Base-by-base conservation (phyloP, 2,888 invertebrate species). In the Sclerodermus sp. region DNA sequence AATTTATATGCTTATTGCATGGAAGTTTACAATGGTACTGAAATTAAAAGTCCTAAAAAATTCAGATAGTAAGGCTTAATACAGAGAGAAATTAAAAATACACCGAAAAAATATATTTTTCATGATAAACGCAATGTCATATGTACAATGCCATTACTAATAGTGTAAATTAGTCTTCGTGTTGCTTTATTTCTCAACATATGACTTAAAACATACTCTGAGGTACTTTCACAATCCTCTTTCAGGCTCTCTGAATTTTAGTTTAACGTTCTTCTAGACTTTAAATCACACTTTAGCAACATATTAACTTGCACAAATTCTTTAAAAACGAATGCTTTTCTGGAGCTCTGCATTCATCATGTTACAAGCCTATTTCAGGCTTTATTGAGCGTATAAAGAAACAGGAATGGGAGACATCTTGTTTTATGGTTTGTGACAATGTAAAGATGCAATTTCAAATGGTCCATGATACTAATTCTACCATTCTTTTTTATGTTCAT, bases 401-500 rank as follows among this genome's bases (percentile, higher is more conserved):
- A 56, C 50, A 55, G 62, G 55, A 64, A 64, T 58, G 62, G 58
- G 62, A 64, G 57, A 64, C 53, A 48, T 56, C 53, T 48, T 58
- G 58, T 40, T 48, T 52, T 51, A 55, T 45, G 49, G 50, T 56
- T 60, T 44, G 39, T 51, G 55, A 62, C 42, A 55, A 61, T 49
- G 54, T 53, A 49, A 57, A 58, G 48, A 51, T 44, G 18, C 14
- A 29, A 16, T 13, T 44, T 53, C 18, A 8, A 23, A 23, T 18
- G 18, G 23, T 29, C 14, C 18, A 8, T 30, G 4, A n/a, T 30
- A 6, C 12, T 15, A 14, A 8, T 32, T 66, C 80, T 87, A 96
- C 96, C 96, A 99, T 79, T 93, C 91, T 83, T 99, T 99, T 83
- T 99, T 99, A 82, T 98, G 96, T 77, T 98, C 98, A 80, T 99